Evolutionary conservation across 2,888 invertebrate species (phyloP).

Genomic region (Sinhomidia bicolor): DNA sequence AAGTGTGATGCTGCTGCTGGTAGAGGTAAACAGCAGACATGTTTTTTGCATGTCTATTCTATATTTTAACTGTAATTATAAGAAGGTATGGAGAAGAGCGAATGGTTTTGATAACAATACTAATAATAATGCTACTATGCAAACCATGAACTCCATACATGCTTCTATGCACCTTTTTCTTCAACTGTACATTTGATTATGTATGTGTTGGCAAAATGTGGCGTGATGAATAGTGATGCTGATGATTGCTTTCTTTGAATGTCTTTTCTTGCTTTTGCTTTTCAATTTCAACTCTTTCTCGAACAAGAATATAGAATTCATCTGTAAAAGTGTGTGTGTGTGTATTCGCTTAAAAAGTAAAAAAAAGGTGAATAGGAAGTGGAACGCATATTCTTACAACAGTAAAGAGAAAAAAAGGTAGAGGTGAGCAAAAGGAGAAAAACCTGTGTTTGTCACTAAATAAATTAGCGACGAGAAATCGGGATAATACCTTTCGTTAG

Average conservation of each 20-base stretch:
- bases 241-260: conserved; percentile 25
- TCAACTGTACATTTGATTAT: conserved; percentile 7
- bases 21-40: neutral
- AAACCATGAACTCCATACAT: neutral
- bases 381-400: too few relatives aligned
- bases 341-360: neutral
- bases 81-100: neutral
- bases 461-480: conserved; percentile 14
- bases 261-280: conserved; percentile 1
- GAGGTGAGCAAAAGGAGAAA: neutral
- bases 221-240: conserved; percentile 4
- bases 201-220: neutral
- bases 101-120: neutral
- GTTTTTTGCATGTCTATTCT: neutral
- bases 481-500: neutral
- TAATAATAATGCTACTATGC: neutral
- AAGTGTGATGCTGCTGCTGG: neutral
- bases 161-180: neutral
- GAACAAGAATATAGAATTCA: too few relatives aligned
- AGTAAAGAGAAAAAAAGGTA: neutral
- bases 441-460: conserved; percentile 15
- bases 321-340: neutral
- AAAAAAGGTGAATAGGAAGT: neutral
- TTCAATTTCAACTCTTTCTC: neutral
- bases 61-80: neutral